Conservation (phyloP, 2,888 invertebrate genomes). For the Caenorhabditis wallacei region DNA sequence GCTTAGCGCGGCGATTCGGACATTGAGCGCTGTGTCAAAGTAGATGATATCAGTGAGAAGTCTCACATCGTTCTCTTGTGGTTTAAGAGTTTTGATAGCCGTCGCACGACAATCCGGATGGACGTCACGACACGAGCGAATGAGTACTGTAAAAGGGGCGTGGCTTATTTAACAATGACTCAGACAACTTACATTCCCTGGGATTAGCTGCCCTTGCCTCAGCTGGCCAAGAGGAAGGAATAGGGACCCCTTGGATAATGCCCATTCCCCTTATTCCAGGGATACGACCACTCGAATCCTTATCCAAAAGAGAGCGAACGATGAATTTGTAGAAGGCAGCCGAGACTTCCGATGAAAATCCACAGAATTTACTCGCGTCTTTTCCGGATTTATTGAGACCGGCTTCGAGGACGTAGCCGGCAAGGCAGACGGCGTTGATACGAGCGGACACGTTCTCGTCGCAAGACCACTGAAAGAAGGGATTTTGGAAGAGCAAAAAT, state of each 20-base stretch:
- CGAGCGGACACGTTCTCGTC: slow-evolving; percentile 12
- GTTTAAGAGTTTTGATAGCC: slow-evolving; percentile 18
- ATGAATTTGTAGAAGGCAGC: neutral
- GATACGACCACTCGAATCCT: slow-evolving; percentile 17
- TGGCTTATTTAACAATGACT: neutral
- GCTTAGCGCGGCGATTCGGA: slow-evolving; percentile 38
- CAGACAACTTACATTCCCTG: slow-evolving; percentile 27
- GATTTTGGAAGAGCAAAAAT: neutral
- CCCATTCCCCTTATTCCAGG: slow-evolving; percentile 48
- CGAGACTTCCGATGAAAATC: neutral
- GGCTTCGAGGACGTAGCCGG: slow-evolving; percentile 38
- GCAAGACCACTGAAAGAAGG: slow-evolving; percentile 35
- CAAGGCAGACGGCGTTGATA: slow-evolving; percentile 25
- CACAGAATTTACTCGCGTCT: slow-evolving; percentile 38
- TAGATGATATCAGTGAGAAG: slow-evolving; percentile 16
- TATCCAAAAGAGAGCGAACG: neutral
- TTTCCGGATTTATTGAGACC: neutral
- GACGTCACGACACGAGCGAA: slow-evolving; percentile 43
- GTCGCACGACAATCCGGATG: slow-evolving; percentile 50
- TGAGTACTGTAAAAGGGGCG: slow-evolving; percentile 39
- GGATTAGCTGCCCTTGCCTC: neutral
- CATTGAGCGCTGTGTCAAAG: slow-evolving; percentile 24
- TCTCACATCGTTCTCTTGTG: neutral
- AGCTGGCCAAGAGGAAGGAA: slow-evolving; percentile 37
- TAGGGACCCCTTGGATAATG: slow-evolving; percentile 6